Conservation (phyloP, 2,797 vertebrate species). For the Cetoscarus ocellatus region DNA sequence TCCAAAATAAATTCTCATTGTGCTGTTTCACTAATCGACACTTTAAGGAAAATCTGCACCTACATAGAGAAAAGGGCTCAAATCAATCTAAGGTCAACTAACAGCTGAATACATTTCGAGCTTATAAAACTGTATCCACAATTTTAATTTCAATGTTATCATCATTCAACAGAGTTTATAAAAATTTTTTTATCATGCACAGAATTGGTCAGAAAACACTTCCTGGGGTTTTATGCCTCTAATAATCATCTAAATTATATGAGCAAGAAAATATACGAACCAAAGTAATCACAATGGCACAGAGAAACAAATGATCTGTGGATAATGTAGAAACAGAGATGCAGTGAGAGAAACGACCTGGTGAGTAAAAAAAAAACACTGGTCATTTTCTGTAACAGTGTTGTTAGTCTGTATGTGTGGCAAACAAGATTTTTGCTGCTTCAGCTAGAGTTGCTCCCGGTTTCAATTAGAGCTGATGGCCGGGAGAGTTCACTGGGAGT, state of each 20-base stretch:
- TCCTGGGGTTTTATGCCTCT: slow-evolving; percentile 4
- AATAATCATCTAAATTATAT: slow-evolving; percentile 30
- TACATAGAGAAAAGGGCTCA: slow-evolving; percentile 2
- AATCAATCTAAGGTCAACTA: slow-evolving; percentile 21
- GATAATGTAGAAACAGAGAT: slow-evolving; percentile 49
- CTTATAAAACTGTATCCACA: slow-evolving; percentile 1
- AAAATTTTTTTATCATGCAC: neutral
- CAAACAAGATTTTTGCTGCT: slow-evolving; percentile 51
- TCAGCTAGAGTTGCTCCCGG: slow-evolving; percentile 51
- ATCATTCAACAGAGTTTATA: slow-evolving; percentile 5
- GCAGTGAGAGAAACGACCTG: slow-evolving; percentile 48
- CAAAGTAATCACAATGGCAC: slow-evolving; percentile 26
- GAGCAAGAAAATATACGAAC: slow-evolving; percentile 21
- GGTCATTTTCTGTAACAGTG: slow-evolving; percentile 48
- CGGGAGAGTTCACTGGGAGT: slow-evolving; percentile 30
- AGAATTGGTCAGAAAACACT: slow-evolving; percentile 3
- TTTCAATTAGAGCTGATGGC: slow-evolving; percentile 54
- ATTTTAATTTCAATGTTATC: slow-evolving; percentile 12
- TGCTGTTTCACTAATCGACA: neutral
- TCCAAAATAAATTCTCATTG: neutral
- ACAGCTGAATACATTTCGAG: slow-evolving; percentile 20
- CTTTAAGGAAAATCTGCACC: slow-evolving; percentile 5
- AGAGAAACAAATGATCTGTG: slow-evolving; percentile 50
- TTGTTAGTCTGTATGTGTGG: slow-evolving; percentile 43
- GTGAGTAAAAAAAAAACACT: slow-evolving; percentile 36